Percentiles rank a stretch among this genome's conserved stretches.
These are phyloP conservation scores for Cheirogaleus medius DNA, from an alignment of 2,113 vertebrate species.

Conservation along the genomic window DNA sequence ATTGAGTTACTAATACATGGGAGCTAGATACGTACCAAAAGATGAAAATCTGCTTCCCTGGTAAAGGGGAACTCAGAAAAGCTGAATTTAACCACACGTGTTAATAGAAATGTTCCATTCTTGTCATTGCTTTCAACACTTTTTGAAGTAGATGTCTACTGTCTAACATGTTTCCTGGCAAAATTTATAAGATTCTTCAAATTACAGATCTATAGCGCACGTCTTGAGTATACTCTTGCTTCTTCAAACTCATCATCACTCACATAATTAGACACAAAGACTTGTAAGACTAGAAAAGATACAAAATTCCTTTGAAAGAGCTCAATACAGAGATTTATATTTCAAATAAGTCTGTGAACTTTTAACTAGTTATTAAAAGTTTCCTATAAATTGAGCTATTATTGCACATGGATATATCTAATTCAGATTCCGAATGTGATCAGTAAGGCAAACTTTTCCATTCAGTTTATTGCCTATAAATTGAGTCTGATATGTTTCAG, in stretches of 20 bases:
- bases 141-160: not conserved
- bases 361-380: constrained; percentile 15
- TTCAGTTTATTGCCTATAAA: not conserved
- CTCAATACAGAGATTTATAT: not conserved
- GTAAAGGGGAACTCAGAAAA: not conserved
- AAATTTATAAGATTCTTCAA: constrained; percentile 40
- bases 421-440: not conserved
- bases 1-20: not conserved
- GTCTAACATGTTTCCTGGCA: not conserved
- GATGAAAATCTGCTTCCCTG: not conserved
- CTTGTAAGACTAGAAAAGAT: not conserved
- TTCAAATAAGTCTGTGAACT: constrained; percentile 9
- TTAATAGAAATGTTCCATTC: not conserved
- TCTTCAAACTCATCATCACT: constrained; percentile 11
- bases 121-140: constrained; percentile 7
- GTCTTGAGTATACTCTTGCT: not conserved
- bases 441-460: not conserved
- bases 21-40: not conserved
- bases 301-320: constrained; percentile 38
- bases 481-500: not conserved
- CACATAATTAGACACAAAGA: constrained; percentile 20
- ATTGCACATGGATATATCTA: constrained; percentile 2
- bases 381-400: not conserved
- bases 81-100: not conserved
- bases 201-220: not conserved